phyloP scores from a whole-genome alignment of 2,888 invertebrate species.

The Ceriagrion tenellum region DNA sequence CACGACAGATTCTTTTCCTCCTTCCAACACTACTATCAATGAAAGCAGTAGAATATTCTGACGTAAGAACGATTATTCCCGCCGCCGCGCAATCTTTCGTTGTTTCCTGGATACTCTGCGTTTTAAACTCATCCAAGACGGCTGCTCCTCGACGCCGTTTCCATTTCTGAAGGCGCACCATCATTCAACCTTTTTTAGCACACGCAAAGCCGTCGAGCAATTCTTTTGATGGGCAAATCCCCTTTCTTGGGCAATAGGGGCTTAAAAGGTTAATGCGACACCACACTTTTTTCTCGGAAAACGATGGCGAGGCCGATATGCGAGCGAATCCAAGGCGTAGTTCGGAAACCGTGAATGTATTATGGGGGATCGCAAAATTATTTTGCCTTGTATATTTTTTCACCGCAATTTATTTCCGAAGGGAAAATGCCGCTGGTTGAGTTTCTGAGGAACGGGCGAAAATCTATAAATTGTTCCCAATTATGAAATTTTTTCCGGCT shows the following conservation, averaged over 20 bases:
- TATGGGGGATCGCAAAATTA: background rate
- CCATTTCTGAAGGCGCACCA: background rate
- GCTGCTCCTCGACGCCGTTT: background rate
- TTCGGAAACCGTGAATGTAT: background rate
- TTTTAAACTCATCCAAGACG: background rate
- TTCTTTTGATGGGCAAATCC: background rate
- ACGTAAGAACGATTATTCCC: background rate
- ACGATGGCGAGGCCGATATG: background rate
- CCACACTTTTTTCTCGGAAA: background rate
- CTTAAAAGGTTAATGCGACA: background rate
- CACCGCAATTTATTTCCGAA: background rate
- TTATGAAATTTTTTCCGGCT: no score
- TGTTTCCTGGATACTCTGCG: background rate
- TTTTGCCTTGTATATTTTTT: background rate
- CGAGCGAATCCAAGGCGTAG: background rate
- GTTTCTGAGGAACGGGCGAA: no score
- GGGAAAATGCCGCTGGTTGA: background rate
- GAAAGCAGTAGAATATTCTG: no score
- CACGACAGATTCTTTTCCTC: no score
- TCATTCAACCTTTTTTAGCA: background rate
- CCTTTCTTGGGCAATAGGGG: conserved; percentile 18
- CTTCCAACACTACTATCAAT: no score
- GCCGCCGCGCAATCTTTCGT: background rate
- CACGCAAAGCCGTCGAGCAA: background rate
- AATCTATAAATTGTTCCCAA: no score